These are phyloP conservation scores for Ephydatia muelleri DNA, from an alignment of 37 sponge, comb jelly and placozoan species.

Conservation along the genomic window DNA sequence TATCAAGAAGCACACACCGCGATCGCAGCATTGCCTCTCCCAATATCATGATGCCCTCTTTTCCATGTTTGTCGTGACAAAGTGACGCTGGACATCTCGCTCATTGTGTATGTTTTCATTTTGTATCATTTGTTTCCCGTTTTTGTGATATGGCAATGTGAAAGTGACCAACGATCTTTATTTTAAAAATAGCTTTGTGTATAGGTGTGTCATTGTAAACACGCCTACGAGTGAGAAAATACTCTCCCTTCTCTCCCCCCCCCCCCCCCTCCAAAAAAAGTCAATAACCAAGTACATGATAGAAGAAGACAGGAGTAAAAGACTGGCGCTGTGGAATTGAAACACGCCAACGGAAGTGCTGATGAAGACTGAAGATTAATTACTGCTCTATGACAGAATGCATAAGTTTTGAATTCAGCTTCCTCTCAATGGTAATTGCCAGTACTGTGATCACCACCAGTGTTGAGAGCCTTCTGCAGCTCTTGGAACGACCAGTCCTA, in stretches of 20 bases:
- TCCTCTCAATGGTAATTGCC: conserved; percentile 68
- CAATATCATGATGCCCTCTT: conserved; percentile 51
- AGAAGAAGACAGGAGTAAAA: not conserved
- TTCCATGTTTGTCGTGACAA: not conserved
- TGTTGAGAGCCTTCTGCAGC: conserved; percentile 75
- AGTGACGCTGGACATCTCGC: not conserved
- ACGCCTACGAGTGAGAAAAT: not conserved
- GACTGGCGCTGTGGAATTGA: not conserved
- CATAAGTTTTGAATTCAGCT: conserved; percentile 41
- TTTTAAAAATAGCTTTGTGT: not conserved
- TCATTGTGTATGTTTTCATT: not conserved
- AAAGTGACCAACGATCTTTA: not conserved
- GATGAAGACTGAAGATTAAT: not conserved
- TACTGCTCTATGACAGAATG: not conserved
- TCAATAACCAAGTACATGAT: not conserved
- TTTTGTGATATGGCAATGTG: not conserved
- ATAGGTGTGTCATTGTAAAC: not conserved
- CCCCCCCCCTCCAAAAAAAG: too few species aligned
- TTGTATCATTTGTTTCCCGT: not conserved
- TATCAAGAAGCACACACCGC: conserved; percentile 58
- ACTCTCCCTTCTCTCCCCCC: too few species aligned
- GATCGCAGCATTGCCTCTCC: conserved; percentile 66
- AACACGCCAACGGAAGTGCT: not conserved
- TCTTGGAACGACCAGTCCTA: conserved; percentile 84
- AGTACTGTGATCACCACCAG: conserved; percentile 48